Evolutionary conservation across 2,113 vertebrate genomes (phyloP).

Genomic region (Oreochromis niloticus): DNA sequence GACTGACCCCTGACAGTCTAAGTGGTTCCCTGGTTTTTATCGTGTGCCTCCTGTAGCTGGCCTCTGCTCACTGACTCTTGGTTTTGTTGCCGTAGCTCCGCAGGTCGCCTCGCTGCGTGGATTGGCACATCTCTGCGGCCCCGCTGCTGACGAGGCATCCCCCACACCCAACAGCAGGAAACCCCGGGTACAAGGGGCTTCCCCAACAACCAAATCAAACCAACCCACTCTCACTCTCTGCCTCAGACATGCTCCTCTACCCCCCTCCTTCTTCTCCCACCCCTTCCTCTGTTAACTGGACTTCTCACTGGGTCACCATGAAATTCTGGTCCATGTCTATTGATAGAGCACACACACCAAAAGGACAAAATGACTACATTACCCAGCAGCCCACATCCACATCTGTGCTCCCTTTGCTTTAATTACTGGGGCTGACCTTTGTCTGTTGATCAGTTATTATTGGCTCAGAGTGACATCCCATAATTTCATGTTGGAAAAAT

Average conservation of each 20-base stretch:
- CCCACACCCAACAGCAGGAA: constrained; percentile 32
- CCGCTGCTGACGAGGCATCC: constrained; percentile 15
- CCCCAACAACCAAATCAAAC: constrained; percentile 16
- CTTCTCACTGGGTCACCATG: constrained; percentile 61
- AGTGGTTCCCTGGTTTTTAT: not conserved
- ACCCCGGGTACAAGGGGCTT: constrained; percentile 54
- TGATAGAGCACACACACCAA: not conserved
- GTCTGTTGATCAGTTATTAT: not conserved
- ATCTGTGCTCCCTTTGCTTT: not conserved
- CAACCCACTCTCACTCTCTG: constrained; percentile 15
- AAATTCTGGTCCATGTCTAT: constrained; percentile 72
- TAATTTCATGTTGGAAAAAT: constrained; percentile 46
- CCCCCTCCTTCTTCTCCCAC: constrained; percentile 33
- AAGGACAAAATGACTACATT: constrained; percentile 1
- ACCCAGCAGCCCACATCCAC: not conserved
- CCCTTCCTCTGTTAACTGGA: constrained; percentile 58
- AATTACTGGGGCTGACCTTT: not conserved
- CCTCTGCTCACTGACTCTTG: constrained; percentile 45
- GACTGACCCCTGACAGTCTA: not conserved
- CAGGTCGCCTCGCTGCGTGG: constrained; percentile 29
- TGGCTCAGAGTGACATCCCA: constrained; percentile 59
- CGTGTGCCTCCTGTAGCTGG: not conserved
- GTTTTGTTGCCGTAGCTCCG: constrained; percentile 54
- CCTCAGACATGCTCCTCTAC: constrained; percentile 66
- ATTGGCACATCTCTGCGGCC: constrained; percentile 7